Evolutionary conservation across 1,140 invertebrate species (phyloP).

Genomic region (Bombyx mori): ASM3026992v2 NC_085111.1:8527501-8528000

Average conservation of each 20-base stretch:
- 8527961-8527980: not conserved
- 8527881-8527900: no score
- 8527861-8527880: no score
- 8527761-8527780: slow-evolving; percentile 6
- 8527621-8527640: slow-evolving; percentile 12
- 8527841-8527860: no score
- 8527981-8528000: not conserved
- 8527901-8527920: no score
- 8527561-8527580: no score
- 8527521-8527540: no score
- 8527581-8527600: no score
- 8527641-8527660: slow-evolving; percentile 55
- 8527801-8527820: not conserved
- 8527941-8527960: not conserved
- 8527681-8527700: slow-evolving; percentile 67
- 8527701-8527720: slow-evolving; percentile 59
- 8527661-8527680: slow-evolving; percentile 61
- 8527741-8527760: slow-evolving; percentile 17
- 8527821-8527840: not conserved
- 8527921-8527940: no score
- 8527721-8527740: slow-evolving; percentile 51
- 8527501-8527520: no score
- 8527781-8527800: no score
- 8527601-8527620: no score
- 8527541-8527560: no score